Evolutionary conservation across 2,113 vertebrate species (phyloP).

Genomic region (Dasyprocta punctata): DNA sequence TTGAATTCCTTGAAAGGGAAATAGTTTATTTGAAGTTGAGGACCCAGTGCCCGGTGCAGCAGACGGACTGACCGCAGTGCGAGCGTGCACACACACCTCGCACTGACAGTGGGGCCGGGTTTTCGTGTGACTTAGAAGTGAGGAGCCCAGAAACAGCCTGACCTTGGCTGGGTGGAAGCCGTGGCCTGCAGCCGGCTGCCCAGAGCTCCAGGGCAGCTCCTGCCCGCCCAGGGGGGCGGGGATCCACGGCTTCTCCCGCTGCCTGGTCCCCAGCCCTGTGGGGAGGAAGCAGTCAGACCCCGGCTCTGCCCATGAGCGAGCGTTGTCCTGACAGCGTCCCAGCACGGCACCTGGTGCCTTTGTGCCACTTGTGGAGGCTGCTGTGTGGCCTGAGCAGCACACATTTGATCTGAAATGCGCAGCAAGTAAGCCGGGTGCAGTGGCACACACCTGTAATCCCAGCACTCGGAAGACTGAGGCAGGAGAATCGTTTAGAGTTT

Average conservation of each 20-base stretch:
- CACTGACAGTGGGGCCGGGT: not conserved
- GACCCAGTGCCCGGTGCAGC: not conserved
- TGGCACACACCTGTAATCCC: too few relatives aligned
- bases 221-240: not conserved
- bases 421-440: too few relatives aligned
- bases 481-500: too few relatives aligned
- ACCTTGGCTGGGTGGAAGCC: not conserved
- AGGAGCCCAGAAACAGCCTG: not conserved
- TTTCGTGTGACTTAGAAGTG: not conserved
- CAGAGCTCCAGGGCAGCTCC: not conserved
- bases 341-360: not conserved
- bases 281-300: too few relatives aligned
- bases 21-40: not conserved
- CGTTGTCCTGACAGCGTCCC: not conserved
- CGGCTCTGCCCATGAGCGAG: not conserved
- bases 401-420: not conserved
- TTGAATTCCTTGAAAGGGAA: slow-evolving; percentile 32
- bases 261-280: not conserved
- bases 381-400: not conserved
- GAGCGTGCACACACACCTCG: not conserved
- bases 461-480: too few relatives aligned
- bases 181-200: too few relatives aligned
- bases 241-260: not conserved
- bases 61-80: not conserved
- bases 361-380: not conserved